Percentiles rank a stretch among this genome's conserved stretches.
phyloP scores from a whole-genome alignment of 2,888 invertebrate genomes.

The Neelides folsomi region DNA sequence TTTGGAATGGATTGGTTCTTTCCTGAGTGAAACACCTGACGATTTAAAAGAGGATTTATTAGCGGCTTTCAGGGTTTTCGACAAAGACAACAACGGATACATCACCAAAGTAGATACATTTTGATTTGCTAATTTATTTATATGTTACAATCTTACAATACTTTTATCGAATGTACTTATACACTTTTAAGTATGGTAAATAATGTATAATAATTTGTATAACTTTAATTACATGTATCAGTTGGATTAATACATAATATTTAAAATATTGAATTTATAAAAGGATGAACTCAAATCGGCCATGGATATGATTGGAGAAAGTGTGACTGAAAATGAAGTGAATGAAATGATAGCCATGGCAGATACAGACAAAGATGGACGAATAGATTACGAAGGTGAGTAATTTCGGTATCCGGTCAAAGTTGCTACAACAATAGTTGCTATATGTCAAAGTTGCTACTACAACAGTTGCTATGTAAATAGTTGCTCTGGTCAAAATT shows the following conservation, averaged over 20 bases:
- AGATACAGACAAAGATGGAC: constrained; percentile 64
- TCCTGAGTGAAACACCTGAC: constrained; percentile 13
- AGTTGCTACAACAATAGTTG: no score
- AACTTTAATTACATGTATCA: neutral
- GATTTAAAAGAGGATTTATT: constrained; percentile 52
- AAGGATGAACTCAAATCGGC: constrained; percentile 60
- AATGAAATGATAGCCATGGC: constrained; percentile 60
- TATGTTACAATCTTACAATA: no score
- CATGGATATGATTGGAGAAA: constrained; percentile 71
- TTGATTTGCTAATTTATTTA: neutral
- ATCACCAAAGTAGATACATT: constrained; percentile 46
- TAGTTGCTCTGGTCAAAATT: no score
- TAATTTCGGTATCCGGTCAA: no score
- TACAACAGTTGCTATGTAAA: no score
- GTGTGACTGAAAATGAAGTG: constrained; percentile 58
- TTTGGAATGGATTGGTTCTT: constrained; percentile 22
- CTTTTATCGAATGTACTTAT: no score
- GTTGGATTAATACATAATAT: neutral
- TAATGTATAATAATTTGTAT: no score
- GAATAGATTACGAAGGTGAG: constrained; percentile 67
- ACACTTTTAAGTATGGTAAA: no score
- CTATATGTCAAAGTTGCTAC: no score
- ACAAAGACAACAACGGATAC: constrained; percentile 78
- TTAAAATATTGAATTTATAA: neutral
- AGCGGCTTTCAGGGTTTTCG: constrained; percentile 80